Conservation (phyloP, 2,888 invertebrate genomes). For the Onchidella celtica region DNA sequence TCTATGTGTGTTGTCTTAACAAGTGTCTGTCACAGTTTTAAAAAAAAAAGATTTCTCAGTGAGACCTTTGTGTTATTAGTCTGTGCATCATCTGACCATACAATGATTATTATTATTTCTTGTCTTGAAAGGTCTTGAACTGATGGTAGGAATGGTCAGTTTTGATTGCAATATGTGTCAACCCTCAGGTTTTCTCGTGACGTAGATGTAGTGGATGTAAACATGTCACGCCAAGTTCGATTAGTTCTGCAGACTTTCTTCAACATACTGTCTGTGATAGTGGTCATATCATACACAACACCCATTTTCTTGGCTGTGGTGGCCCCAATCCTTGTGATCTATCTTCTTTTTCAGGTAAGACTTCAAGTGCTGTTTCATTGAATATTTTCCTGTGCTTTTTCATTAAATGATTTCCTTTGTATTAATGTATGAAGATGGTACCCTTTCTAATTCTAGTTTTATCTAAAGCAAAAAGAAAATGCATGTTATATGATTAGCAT, state of each 20-base stretch:
- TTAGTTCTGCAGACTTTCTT: conserved; percentile 58
- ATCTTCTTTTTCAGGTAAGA: conserved; percentile 76
- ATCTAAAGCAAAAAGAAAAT: not conserved
- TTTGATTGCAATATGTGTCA: no score
- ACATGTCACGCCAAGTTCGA: conserved; percentile 55
- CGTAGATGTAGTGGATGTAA: conserved; percentile 60
- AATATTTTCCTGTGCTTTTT: not conserved
- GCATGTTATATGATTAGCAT: no score
- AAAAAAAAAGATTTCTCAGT: no score
- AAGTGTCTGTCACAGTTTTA: no score
- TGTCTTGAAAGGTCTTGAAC: no score
- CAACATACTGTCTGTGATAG: conserved; percentile 71
- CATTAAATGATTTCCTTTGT: not conserved
- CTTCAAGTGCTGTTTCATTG: no score
- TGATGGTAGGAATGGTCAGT: no score
- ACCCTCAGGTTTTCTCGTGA: conserved; percentile 64
- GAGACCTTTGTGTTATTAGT: no score
- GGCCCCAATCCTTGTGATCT: conserved; percentile 75
- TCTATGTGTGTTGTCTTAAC: no score
- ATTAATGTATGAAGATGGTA: no score
- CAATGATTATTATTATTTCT: no score
- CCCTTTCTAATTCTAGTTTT: not conserved
- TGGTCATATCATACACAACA: conserved; percentile 75
- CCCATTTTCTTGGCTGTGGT: conserved; percentile 70
- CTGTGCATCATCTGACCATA: no score